phyloP scores from a whole-genome alignment of 2,797 vertebrate species.

The Ptychobarbus kaznakovi region DNA sequence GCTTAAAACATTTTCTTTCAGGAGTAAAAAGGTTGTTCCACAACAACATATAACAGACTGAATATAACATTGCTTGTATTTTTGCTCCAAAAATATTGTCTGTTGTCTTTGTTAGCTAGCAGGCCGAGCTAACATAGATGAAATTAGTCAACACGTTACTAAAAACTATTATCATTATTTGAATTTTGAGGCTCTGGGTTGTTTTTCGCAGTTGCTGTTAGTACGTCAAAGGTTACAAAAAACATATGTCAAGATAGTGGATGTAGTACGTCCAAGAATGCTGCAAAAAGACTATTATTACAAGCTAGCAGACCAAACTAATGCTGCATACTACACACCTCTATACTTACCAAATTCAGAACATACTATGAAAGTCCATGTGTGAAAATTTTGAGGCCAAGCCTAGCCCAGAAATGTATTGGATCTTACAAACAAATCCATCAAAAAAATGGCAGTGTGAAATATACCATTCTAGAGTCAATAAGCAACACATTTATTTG shows the following conservation, averaged over 20 bases:
- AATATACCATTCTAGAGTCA: slow-evolving; percentile 30
- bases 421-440: slow-evolving; percentile 30
- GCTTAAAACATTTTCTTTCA: too few relatives aligned
- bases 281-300: background rate
- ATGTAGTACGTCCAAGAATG: background rate
- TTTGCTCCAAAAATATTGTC: background rate
- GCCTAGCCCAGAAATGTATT: background rate
- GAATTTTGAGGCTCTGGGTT: background rate
- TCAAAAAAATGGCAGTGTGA: slow-evolving; percentile 29
- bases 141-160: background rate
- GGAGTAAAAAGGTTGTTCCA: background rate
- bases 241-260: background rate
- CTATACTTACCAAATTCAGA: background rate
- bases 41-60: background rate
- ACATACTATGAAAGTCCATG: background rate
- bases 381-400: background rate
- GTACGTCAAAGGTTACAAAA: background rate
- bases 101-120: background rate
- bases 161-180: background rate
- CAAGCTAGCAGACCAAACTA: background rate
- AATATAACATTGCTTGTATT: background rate
- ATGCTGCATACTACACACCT: background rate
- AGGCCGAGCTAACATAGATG: background rate
- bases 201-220: background rate
- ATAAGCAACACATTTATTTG: slow-evolving; percentile 40